These are phyloP conservation scores for Bradypodion ventrale DNA, from an alignment of 2,797 vertebrate species.

Conservation along the genomic window DNA sequence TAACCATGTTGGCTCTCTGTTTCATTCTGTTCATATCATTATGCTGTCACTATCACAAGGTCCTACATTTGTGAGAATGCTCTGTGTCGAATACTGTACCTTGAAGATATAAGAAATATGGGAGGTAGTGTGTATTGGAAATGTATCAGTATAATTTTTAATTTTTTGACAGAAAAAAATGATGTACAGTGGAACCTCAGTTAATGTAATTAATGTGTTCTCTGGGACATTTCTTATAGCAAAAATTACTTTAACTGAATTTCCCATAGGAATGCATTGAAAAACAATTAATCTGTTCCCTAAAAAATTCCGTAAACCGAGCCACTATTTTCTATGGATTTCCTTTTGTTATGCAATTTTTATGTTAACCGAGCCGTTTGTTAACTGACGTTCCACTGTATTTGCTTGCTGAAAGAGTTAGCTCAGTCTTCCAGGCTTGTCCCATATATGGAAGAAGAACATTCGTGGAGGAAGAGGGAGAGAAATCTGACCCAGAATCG, in stretches of 20 bases:
- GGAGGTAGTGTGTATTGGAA: not conserved
- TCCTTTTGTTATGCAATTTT: too few relatives aligned
- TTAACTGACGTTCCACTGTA: too few relatives aligned
- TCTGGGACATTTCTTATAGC: too few relatives aligned
- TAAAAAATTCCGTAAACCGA: too few relatives aligned
- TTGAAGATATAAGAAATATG: conserved; percentile 34
- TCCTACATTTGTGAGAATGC: conserved; percentile 28
- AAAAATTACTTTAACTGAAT: too few relatives aligned
- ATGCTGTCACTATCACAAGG: not conserved
- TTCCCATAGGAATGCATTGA: too few relatives aligned
- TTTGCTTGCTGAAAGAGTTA: conserved; percentile 1
- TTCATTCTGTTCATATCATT: conserved; percentile 24
- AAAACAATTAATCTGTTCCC: too few relatives aligned
- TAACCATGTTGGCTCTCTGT: conserved; percentile 6
- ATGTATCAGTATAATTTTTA: not conserved
- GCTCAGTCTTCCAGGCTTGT: not conserved
- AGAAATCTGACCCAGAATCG: not conserved
- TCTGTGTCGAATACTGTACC: not conserved
- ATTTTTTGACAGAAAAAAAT: conserved; percentile 9
- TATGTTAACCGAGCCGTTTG: too few relatives aligned
- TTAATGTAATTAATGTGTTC: too few relatives aligned
- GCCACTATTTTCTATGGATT: too few relatives aligned
- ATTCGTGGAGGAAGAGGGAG: too few relatives aligned
- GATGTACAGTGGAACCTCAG: too few relatives aligned
- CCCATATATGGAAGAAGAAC: not conserved